Evolutionary conservation across 2,797 vertebrate species (phyloP), one percentile per base, ranked within the genome.

Genomic region (Syngnathus acus): DNA sequence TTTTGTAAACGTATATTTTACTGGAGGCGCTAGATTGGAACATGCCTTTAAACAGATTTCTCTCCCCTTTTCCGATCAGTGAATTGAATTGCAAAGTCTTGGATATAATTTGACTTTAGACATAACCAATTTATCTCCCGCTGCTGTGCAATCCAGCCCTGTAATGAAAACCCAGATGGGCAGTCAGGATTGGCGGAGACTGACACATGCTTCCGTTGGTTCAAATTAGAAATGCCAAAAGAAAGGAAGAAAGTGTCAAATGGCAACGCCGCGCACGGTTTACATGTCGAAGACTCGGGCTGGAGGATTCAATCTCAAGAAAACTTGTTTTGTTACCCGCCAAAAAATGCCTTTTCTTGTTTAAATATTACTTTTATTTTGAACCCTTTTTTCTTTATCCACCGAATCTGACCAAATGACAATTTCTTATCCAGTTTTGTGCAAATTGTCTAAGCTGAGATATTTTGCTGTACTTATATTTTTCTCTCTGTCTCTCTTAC

Each of bases 171-270:
- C 72, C 70, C 70, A 62, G 74, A 42, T 68, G 39, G 71, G 81
- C 77, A 77, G 76, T 69, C 69, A n/a, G 76, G 79, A 85, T 79
- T 82, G 85, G 81, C 66, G 60, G 74, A 78, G 89, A 92, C 77
- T 92, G 91, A 91, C 91, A 91, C 84, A 86, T 87, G 88, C 89
- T 90, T 82, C 82, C 76, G 79, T 73, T 74, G 77, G 70, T 79
- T 91, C 85, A 88, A 90, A 91, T 92, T 88, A 91, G 86, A 91
- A 89, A 88, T 88, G 87, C 82, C 87, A 88, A 87, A 85, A 88
- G 81, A 85, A 84, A 76, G 71, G 79, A 77, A 70, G 77, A 77
- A 84, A 73, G 83, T 89, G 90, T 90, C 89, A 89, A 83, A 83
- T 68, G 72, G 76, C 84, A 82, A 83, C 38, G 73, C 82, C 75